Percentiles rank a stretch among this genome's conserved stretches.
These are phyloP conservation scores for Gymnoscopelus microlampas DNA, from an alignment of 2,797 vertebrate genomes.

Conservation along the genomic window DNA sequence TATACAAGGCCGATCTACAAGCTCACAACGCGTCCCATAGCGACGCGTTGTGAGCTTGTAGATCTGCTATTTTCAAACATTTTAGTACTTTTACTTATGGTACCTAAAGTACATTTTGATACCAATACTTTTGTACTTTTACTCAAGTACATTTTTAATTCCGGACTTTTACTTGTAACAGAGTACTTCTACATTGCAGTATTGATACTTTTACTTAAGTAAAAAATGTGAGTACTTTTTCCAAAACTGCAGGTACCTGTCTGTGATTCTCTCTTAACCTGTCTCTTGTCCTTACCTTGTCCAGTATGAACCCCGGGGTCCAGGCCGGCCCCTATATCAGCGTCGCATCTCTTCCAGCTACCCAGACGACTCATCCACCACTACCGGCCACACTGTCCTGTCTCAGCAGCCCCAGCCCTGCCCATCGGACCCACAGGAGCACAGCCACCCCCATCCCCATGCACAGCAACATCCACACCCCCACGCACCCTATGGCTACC, in stretches of 20 bases:
- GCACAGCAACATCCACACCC: conserved; percentile 79
- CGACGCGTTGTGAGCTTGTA: no score
- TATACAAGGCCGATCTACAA: no score
- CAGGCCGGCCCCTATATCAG: conserved; percentile 98
- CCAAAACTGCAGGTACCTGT: not conserved
- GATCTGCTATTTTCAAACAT: no score
- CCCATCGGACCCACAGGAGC: conserved; percentile 87
- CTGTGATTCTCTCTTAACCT: not conserved
- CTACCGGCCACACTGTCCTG: conserved; percentile 86
- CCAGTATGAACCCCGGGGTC: conserved; percentile 98
- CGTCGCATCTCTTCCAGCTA: conserved; percentile 97
- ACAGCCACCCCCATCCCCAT: conserved; percentile 77
- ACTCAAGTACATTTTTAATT: no score
- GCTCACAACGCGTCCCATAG: no score
- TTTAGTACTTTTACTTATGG: no score
- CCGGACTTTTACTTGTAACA: no score
- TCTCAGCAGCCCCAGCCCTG: conserved; percentile 82
- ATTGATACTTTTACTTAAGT: no score
- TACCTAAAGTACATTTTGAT: no score
- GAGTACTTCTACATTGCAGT: no score
- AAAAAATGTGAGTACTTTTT: no score
- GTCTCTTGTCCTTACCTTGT: not conserved
- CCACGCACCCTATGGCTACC: conserved; percentile 85
- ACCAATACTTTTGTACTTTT: no score
- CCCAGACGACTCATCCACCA: conserved; percentile 89